Conservation (phyloP, 2,797 vertebrate species). For the Sebastes flavidus region DNA sequence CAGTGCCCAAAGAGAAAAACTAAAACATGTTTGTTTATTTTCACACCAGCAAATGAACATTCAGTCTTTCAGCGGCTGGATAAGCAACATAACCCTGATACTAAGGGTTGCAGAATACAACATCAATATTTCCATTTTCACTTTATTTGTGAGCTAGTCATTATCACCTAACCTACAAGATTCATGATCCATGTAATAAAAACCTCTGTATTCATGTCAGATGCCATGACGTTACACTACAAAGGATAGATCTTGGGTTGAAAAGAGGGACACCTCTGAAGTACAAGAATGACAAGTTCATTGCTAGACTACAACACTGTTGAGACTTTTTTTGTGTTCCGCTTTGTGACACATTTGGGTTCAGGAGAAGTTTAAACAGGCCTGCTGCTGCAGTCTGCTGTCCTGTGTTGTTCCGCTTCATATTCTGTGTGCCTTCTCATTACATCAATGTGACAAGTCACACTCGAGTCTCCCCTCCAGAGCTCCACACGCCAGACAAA, state of each 20-base stretch:
- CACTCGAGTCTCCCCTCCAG: neutral
- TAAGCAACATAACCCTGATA: neutral
- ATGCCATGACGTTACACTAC: neutral
- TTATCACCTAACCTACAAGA: neutral
- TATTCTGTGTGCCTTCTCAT: neutral
- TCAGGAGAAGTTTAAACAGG: conserved; percentile 38
- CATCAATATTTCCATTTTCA: neutral
- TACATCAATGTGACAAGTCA: conserved; percentile 38
- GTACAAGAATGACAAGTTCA: neutral
- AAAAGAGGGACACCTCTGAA: conserved; percentile 1
- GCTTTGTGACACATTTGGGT: conserved; percentile 11
- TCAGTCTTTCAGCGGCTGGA: neutral
- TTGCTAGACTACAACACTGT: neutral
- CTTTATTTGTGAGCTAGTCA: neutral
- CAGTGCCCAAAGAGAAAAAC: neutral
- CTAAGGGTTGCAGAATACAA: neutral
- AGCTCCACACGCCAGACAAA: neutral
- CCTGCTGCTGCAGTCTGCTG: neutral
- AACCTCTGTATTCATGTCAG: neutral
- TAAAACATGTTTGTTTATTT: neutral
- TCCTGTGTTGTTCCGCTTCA: conserved; percentile 27
- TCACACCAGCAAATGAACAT: neutral
- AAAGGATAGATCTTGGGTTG: neutral
- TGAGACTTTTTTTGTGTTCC: neutral
- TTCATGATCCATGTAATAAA: neutral